A percentile compares a stretch with the other conserved stretches of the same genome.
These are phyloP conservation scores for Setophaga coronata DNA, from an alignment of 2,113 vertebrate genomes.

Conservation along the genomic window DNA sequence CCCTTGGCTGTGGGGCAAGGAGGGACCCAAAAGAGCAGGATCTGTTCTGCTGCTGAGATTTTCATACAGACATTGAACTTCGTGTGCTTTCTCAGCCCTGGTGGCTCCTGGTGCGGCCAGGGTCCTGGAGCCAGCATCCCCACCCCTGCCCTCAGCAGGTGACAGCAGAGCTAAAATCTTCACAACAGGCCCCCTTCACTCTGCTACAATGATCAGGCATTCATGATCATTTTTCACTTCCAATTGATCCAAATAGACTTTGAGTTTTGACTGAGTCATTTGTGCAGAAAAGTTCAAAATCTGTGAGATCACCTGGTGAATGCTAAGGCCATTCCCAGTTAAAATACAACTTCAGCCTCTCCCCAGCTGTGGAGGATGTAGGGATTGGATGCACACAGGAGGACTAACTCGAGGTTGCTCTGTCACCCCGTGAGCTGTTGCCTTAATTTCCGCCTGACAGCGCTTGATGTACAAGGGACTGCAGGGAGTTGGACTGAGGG, in stretches of 20 bases:
- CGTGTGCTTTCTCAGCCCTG: accelerated
- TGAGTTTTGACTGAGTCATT: background rate
- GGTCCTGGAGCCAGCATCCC: accelerated
- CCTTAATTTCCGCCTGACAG: background rate
- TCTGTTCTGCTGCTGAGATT: background rate
- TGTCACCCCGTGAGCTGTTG: background rate
- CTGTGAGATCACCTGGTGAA: background rate
- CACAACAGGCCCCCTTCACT: background rate
- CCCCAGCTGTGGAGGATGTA: accelerated
- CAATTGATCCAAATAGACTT: background rate
- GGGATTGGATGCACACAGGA: background rate
- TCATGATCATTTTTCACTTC: background rate
- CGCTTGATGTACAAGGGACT: background rate
- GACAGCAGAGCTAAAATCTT: background rate
- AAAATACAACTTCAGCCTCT: background rate
- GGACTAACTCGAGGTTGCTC: background rate
- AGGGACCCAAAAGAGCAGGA: background rate
- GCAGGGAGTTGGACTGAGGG: background rate
- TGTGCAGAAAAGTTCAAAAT: background rate
- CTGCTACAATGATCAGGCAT: accelerated
- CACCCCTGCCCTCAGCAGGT: background rate
- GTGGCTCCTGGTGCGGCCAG: accelerated
- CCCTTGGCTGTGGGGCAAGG: accelerated
- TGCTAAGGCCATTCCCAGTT: background rate
- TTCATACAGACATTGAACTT: accelerated